Evolutionary conservation across 2,113 vertebrate species (phyloP).

Genomic region (Hipposideros armiger): DNA sequence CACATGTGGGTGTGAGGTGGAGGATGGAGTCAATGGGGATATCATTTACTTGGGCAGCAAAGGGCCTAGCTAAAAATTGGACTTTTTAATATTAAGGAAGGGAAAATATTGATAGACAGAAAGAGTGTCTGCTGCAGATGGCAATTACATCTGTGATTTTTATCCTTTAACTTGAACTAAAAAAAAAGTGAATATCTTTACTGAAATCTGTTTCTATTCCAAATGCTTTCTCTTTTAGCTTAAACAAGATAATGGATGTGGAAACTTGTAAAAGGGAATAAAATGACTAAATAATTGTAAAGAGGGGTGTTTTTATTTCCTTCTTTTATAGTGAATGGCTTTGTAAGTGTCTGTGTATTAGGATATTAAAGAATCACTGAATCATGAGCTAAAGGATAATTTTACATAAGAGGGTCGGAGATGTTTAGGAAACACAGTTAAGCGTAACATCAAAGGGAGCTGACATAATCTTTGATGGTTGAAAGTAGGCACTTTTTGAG

Average conservation of each 20-base stretch:
- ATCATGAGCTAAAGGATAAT: conserved; percentile 8
- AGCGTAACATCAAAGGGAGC: not conserved
- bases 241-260: not conserved
- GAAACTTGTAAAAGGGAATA: not conserved
- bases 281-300: conserved; percentile 50
- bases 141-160: not conserved
- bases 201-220: not conserved
- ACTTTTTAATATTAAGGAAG: not conserved
- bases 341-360: not conserved
- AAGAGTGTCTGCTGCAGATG: not conserved
- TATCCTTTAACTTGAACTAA: not conserved
- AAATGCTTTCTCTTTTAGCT: not conserved
- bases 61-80: not conserved
- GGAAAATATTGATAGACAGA: not conserved
- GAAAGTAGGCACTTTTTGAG: not conserved
- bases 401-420: not conserved
- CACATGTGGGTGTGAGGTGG: not conserved
- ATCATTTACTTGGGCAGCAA: not conserved
- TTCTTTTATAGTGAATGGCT: not conserved
- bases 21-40: not conserved
- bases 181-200: not conserved
- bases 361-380: conserved; percentile 39
- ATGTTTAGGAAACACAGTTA: conserved; percentile 27
- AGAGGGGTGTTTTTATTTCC: not conserved
- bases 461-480: not conserved